These are phyloP conservation scores for Penaeus indicus DNA, from an alignment of 1,140 invertebrate genomes.

Conservation along the genomic window DNA sequence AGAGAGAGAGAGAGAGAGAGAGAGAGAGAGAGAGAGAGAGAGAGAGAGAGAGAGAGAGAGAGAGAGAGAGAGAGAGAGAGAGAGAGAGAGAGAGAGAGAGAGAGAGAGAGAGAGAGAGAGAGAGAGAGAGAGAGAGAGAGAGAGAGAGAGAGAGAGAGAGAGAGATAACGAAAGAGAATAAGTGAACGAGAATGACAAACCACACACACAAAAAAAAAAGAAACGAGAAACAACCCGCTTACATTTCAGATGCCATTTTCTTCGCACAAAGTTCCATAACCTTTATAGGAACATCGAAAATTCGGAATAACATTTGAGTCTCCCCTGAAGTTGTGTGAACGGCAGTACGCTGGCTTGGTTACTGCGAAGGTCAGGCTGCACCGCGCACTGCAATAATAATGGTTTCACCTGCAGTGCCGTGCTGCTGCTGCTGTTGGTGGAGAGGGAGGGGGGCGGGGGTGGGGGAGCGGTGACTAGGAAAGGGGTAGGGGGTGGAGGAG, in stretches of 20 bases:
- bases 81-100: no score
- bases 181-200: no score
- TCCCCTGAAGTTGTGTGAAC: constrained; percentile 54
- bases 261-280: constrained; percentile 23
- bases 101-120: no score
- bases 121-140: no score
- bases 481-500: neutral
- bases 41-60: no score
- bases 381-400: constrained; percentile 55
- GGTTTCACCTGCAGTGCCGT: constrained; percentile 7
- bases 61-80: no score
- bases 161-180: no score
- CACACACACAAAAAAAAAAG: neutral
- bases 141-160: no score
- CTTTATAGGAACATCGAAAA: constrained; percentile 56
- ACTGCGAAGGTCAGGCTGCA: constrained; percentile 46
- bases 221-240: no score
- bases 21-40: no score
- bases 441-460: neutral
- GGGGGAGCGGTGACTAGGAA: neutral
- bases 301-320: constrained; percentile 58
- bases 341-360: constrained; percentile 31
- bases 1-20: no score
- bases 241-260: neutral
- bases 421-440: constrained; percentile 10